phyloP scores from a whole-genome alignment of 2,113 vertebrate genomes.

The Geococcyx californianus region DNA sequence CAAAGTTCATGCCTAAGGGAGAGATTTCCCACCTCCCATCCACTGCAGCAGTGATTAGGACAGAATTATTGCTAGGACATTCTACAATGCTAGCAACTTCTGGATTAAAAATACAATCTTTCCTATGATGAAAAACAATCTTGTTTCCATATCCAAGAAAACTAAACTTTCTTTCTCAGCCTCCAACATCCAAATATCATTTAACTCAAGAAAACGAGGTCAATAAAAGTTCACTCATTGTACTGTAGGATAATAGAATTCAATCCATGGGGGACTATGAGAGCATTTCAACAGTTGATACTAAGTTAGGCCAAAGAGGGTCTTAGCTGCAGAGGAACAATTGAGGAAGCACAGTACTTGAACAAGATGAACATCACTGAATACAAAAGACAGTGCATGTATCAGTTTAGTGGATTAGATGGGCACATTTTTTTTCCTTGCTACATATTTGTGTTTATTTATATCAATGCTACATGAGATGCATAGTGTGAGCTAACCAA shows the following conservation, averaged over 20 bases:
- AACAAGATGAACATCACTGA: neutral
- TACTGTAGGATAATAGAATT: neutral
- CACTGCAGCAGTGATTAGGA: neutral
- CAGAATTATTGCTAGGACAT: neutral
- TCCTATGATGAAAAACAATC: neutral
- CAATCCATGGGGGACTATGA: neutral
- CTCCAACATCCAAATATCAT: neutral
- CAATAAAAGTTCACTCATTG: neutral
- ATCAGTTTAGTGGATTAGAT: neutral
- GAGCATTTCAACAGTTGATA: neutral
- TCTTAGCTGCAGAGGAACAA: neutral
- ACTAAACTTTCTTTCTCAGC: neutral
- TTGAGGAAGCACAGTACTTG: neutral
- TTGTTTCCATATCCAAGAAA: neutral
- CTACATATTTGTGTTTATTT: neutral
- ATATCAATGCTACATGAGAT: fast-evolving
- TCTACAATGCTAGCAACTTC: neutral
- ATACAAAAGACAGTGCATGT: fast-evolving
- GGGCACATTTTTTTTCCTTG: neutral
- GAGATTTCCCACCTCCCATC: neutral
- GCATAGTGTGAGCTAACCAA: neutral
- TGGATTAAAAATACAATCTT: neutral
- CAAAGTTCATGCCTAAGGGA: constrained; percentile 34
- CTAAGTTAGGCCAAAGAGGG: neutral
- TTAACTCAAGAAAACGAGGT: neutral